phyloP scores from a whole-genome alignment of 2,797 vertebrate genomes.

The Hemitrygon akajei region DNA sequence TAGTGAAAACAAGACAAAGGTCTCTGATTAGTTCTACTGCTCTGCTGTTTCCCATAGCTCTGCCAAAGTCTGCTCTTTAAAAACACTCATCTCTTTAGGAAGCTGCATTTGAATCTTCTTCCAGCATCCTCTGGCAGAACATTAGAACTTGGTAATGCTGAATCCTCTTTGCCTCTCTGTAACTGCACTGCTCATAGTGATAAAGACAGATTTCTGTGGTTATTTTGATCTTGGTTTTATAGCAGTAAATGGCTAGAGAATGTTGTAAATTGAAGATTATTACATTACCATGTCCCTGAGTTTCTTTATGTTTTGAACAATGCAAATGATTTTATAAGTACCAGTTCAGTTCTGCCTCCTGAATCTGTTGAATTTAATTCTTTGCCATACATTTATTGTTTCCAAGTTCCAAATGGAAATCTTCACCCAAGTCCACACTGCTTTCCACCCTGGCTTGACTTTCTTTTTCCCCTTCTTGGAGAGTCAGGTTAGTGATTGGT shows the following conservation, averaged over 20 bases:
- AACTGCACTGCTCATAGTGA: background rate
- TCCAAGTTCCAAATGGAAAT: background rate
- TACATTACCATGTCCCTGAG: background rate
- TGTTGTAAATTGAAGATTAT: background rate
- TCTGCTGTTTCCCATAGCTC: background rate
- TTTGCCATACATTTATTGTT: background rate
- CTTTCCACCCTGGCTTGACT: background rate
- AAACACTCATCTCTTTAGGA: too few species aligned
- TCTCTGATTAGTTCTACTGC: background rate
- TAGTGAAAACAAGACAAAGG: background rate
- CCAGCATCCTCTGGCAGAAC: too few species aligned
- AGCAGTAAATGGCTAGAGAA: background rate
- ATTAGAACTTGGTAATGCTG: background rate
- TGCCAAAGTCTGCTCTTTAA: background rate
- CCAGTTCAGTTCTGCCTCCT: background rate
- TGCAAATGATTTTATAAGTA: background rate
- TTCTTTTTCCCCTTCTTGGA: background rate
- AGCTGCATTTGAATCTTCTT: too few species aligned
- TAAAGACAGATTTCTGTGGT: background rate
- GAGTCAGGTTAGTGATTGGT: background rate
- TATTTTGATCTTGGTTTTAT: constrained; percentile 1
- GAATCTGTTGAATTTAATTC: background rate
- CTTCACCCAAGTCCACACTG: background rate
- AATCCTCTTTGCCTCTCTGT: background rate
- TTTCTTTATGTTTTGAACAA: background rate